A percentile compares a stretch with the other conserved stretches of the same genome.
phyloP scores from a whole-genome alignment of 2,113 vertebrate species.

The Forbesichthys papilliferus region DNA sequence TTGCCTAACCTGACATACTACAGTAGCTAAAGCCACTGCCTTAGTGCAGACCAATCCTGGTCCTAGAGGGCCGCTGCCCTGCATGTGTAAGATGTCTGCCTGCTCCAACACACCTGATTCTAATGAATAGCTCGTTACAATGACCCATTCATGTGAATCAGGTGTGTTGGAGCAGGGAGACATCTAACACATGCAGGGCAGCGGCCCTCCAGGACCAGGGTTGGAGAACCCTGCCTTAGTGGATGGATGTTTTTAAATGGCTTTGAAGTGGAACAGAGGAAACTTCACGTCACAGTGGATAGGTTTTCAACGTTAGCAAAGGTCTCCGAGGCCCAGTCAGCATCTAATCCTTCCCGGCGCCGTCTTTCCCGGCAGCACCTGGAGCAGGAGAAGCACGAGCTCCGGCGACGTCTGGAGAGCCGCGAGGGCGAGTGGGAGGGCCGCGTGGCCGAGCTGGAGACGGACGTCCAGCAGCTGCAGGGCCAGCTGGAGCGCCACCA shows the following conservation, averaged over 20 bases:
- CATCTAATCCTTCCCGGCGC: constrained; percentile 3
- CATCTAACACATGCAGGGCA: no score
- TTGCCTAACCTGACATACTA: no score
- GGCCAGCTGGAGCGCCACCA: constrained; percentile 92
- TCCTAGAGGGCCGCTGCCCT: no score
- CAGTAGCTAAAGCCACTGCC: no score
- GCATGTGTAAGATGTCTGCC: no score
- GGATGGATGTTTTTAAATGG: background rate
- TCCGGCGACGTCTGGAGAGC: constrained; percentile 89
- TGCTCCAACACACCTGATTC: no score
- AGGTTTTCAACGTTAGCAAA: background rate
- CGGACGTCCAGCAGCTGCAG: constrained; percentile 92
- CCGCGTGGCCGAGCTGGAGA: constrained; percentile 93
- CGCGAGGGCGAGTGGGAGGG: constrained; percentile 97
- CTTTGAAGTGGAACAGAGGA: background rate
- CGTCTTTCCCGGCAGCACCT: constrained; percentile 78
- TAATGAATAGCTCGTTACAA: no score
- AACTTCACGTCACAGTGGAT: background rate
- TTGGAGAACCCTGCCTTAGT: background rate
- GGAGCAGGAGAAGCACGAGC: constrained; percentile 96
- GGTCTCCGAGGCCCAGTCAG: background rate
- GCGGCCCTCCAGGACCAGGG: no score
- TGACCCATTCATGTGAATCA: no score
- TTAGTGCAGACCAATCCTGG: no score
- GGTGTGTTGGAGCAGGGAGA: no score